Evolutionary conservation across 2,797 vertebrate species (phyloP), one percentile per base, ranked within the genome.

Genomic region (Chiloscyllium punctatum): DNA sequence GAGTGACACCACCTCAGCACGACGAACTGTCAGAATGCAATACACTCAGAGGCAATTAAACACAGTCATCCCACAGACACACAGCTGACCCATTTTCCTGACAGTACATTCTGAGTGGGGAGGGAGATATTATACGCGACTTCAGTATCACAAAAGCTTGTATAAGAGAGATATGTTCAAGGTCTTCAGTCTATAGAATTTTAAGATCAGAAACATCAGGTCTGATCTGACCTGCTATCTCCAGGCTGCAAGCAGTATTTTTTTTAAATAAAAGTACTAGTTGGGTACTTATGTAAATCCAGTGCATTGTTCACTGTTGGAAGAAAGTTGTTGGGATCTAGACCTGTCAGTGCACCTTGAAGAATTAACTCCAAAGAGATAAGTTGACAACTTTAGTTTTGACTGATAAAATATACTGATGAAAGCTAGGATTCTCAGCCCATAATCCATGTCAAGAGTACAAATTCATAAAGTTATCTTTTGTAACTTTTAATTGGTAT

Each of bases 161-260:
- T 33, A 33, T 37, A 74, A 94, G 15, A 23, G 69, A 30, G 25
- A 33, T 53, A 27, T 94, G n/a, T 53, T 72, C 30, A 74, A 51
- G 15, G 90, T 42, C 30, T 57, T 95, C 71, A 74, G 71, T 21
- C 16, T 33, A 57, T 57, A 27, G 18, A 53, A 77, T 77, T 92
- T 48, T 84, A 91, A 91, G 88, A 91, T 66, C 53, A 91, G 48
- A 91, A 91, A 72, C n/a, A 42, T 68, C n/a, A 72, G 48, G 23
- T 72, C 68, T 48, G 13, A 95, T 57, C 94, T 33, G 33, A 23
- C 30, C 7, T 77, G 68, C 25, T 74, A 25, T 27, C 27, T 94
- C 94, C 18, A 42, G 5, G 18, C 13, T n/a, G 57, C 53, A 7
- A 15, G 23, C 4, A 33, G 66, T n/a, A 42, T 37, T 72, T 9